These are phyloP conservation scores for Lasioglossum oenotherae DNA, from an alignment of 2,888 invertebrate genomes.

Conservation along the genomic window DNA sequence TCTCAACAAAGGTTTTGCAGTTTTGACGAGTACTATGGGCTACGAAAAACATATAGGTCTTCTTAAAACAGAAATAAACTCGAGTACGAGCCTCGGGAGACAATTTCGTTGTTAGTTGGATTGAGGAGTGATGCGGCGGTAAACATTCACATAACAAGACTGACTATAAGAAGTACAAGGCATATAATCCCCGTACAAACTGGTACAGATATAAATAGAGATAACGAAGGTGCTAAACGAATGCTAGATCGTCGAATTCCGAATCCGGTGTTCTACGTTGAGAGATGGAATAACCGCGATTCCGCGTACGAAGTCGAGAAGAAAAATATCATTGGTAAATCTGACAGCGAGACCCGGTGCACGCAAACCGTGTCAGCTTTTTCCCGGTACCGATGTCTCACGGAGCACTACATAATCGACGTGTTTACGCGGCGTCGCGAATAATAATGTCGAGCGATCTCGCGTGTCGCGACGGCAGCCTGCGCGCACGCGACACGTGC, in stretches of 20 bases:
- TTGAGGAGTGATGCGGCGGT: neutral
- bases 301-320: conserved; percentile 3
- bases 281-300: neutral
- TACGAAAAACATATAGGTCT: neutral
- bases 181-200: neutral
- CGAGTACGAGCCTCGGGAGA: neutral
- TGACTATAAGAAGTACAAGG: neutral
- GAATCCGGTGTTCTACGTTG: neutral
- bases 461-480: conserved; percentile 57
- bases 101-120: neutral
- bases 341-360: neutral
- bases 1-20: no score
- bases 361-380: conserved; percentile 14
- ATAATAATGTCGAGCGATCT: conserved; percentile 62
- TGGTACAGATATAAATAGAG: neutral
- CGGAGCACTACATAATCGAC: conserved; percentile 53
- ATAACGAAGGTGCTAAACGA: neutral
- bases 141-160: neutral
- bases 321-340: neutral
- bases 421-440: conserved; percentile 64
- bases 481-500: conserved; percentile 66
- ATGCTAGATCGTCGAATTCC: neutral
- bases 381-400: conserved; percentile 52
- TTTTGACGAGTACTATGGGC: neutral
- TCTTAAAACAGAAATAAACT: neutral